These are phyloP conservation scores for Schizothorax lantsangensis DNA, from an alignment of 2,797 vertebrate genomes.

Conservation along the genomic window DNA sequence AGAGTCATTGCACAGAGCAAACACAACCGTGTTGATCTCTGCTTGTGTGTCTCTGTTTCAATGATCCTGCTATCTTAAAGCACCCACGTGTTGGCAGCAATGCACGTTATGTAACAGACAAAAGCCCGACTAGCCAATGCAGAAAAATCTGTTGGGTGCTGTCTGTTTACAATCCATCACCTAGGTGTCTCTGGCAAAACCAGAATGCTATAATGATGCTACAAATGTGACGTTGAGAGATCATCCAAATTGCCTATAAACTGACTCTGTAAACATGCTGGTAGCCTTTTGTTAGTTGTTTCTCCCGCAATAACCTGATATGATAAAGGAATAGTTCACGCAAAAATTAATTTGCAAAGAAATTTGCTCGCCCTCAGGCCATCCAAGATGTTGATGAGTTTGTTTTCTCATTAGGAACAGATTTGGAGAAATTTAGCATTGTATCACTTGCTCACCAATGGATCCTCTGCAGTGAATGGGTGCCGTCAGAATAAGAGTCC, in stretches of 20 bases:
- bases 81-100: constrained; percentile 76
- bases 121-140: constrained; percentile 74
- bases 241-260: background rate
- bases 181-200: constrained; percentile 34
- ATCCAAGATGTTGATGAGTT: background rate
- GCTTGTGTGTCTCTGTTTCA: constrained; percentile 54
- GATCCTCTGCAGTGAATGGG: too few species aligned
- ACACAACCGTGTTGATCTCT: constrained; percentile 69
- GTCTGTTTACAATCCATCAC: constrained; percentile 54
- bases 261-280: background rate
- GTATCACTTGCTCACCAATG: too few species aligned
- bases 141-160: constrained; percentile 69
- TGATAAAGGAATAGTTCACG: background rate
- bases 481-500: too few species aligned
- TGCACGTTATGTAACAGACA: constrained; percentile 77
- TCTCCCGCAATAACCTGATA: background rate
- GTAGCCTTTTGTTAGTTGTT: background rate
- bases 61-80: constrained; percentile 73
- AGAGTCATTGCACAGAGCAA: constrained; percentile 29
- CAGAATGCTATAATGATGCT: background rate
- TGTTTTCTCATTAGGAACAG: background rate
- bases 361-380: too few species aligned
- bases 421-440: background rate
- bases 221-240: background rate
- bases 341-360: background rate